phyloP scores from a whole-genome alignment of 1,140 invertebrate species.

The Drosophila murphyi region DNA sequence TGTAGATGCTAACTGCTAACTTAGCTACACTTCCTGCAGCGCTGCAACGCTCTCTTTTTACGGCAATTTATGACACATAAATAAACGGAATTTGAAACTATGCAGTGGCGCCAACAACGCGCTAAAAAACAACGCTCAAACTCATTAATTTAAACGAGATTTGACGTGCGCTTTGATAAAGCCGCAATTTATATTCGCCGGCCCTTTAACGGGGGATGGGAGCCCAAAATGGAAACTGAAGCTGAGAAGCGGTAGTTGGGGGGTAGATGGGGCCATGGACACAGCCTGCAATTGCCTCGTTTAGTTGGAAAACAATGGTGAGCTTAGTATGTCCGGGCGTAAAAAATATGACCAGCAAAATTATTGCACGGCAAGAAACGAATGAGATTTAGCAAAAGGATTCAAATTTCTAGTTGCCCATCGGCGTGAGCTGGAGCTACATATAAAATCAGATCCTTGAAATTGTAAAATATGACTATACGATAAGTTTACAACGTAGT shows the following conservation, averaged over 20 bases:
- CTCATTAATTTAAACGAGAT: conserved; percentile 85
- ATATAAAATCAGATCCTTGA: too few species aligned
- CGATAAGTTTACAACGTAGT: too few species aligned
- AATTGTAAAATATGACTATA: too few species aligned
- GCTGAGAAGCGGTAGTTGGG: conserved; percentile 3
- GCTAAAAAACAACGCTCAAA: conserved; percentile 74
- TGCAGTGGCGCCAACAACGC: conserved; percentile 34
- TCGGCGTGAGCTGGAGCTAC: too few species aligned
- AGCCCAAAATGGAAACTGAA: conserved; percentile 8
- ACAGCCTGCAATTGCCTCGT: conserved; percentile 67
- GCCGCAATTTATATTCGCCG: conserved; percentile 83
- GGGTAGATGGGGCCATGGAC: conserved; percentile 14
- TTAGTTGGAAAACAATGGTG: conserved; percentile 78
- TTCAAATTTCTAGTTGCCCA: neutral
- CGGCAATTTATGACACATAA: conserved; percentile 81
- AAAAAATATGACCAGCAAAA: conserved; percentile 70
- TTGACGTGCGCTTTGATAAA: conserved; percentile 83
- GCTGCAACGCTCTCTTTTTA: conserved; percentile 42
- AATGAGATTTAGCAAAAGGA: neutral
- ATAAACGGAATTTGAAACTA: conserved; percentile 76
- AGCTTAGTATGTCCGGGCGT: conserved; percentile 58
- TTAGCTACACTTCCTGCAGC: conserved; percentile 7
- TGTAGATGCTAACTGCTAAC: conserved; percentile 8
- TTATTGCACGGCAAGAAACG: conserved; percentile 58
- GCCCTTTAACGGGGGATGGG: conserved; percentile 28